Evolutionary conservation across 2,113 vertebrate genomes (phyloP), one percentile per base, ranked within the genome.

Genomic region (Propithecus coquereli): DNA sequence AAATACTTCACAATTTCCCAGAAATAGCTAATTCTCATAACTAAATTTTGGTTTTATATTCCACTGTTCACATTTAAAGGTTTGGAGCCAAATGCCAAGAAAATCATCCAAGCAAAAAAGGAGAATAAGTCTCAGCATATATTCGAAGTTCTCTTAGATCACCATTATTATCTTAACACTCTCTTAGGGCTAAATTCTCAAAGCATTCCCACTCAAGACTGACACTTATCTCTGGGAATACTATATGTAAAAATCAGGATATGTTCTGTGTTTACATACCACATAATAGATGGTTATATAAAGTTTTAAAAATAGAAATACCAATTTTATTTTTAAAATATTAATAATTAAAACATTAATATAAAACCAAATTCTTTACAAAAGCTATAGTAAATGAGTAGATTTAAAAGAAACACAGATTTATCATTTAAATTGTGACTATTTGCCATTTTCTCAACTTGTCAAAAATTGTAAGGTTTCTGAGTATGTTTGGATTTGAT

Each of bases 301-400:
- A 57, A 79, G 3, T 57, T 57, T 57, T 22, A 22, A 57, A 57
- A 68, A 74, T 71, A 52, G 30, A 93, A 77, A 92, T 89, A 66
- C 0, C 4, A 59, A 81, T 5, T 54, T 43, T n/a, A 74, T 57
- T 91, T 89, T 73, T 43, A 5, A 70, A 74, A 54, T 54, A 54
- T 54, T 17, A 18, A 92, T 84, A 80, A 97, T 43, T 91, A 70
- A 90, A 87, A 88, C 7, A 54, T 74, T 87, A 93, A 32, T 76
- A 87, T 45, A 40, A 80, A 88, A 68, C 20, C 54, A 70, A 92
- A 66, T 70, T 85, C 13, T 43, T 59, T 65, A 71, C 22, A 12
- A 93, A 76, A 90, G 9, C 25, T 90, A 66, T 13, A 71, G 17
- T 52, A 93, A 87, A 80, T 91, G 12, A 73, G 18, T 2, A 63